phyloP scores from a whole-genome alignment of 1,140 invertebrate genomes.

The Glossosoma conforme region DNA sequence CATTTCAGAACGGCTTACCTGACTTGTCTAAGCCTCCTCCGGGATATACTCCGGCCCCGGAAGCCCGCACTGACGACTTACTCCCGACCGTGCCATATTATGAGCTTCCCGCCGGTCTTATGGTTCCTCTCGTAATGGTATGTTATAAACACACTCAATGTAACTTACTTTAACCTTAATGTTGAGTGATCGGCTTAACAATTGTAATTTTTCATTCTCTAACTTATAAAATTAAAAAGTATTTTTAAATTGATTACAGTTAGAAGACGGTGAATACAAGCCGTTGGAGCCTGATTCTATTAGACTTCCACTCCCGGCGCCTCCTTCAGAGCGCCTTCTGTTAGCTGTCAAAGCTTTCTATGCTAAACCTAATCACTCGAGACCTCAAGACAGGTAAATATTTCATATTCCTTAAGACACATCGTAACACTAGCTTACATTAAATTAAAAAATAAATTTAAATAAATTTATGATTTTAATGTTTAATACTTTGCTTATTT shows the following conservation, averaged over 20 bases:
- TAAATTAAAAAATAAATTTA: no score
- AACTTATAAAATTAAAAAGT: not conserved
- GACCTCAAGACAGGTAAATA: constrained; percentile 83
- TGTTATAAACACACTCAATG: constrained; percentile 23
- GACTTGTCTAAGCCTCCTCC: constrained; percentile 83
- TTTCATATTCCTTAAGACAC: not conserved
- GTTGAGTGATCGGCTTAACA: no score
- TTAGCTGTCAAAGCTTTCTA: constrained; percentile 95
- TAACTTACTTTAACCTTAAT: no score
- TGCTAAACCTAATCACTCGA: constrained; percentile 85
- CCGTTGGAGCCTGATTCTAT: constrained; percentile 86
- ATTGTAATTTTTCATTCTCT: constrained; percentile 6
- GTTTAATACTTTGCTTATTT: constrained; percentile 23
- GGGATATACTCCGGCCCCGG: constrained; percentile 59
- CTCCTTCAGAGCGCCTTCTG: constrained; percentile 85
- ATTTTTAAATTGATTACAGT: constrained; percentile 43
- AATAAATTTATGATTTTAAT: no score
- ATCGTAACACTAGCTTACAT: no score
- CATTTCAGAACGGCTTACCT: constrained; percentile 58
- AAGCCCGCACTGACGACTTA: constrained; percentile 61
- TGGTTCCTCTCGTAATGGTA: constrained; percentile 90
- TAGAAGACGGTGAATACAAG: constrained; percentile 88
- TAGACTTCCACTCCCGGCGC: constrained; percentile 85
- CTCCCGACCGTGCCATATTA: constrained; percentile 92
- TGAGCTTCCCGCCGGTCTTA: constrained; percentile 91